Evolutionary conservation across 1,140 invertebrate species (phyloP).

Genomic region (Lepidotrigona ventralis): DNA sequence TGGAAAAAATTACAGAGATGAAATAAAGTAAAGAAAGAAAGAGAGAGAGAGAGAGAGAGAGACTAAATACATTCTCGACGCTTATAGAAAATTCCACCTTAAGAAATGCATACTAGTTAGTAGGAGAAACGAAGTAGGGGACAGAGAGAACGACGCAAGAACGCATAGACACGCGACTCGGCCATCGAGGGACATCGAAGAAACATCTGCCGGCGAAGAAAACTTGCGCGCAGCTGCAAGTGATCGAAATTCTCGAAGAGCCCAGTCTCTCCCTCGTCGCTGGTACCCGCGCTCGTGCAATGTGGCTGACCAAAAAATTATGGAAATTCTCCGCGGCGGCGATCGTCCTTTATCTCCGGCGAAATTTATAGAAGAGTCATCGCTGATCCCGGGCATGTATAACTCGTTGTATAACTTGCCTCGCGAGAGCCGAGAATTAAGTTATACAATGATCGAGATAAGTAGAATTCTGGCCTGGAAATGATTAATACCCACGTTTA

Average conservation of each 20-base stretch:
- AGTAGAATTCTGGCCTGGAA: slow-evolving; percentile 21
- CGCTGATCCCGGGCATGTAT: not conserved
- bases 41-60: too few relatives aligned
- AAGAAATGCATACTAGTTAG: not conserved
- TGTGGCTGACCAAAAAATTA: not conserved
- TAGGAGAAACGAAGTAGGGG: not conserved
- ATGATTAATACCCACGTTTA: slow-evolving; percentile 55
- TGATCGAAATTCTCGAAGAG: slow-evolving; percentile 36
- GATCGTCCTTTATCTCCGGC: not conserved
- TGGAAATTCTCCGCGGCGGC: not conserved
- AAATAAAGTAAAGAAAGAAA: too few relatives aligned
- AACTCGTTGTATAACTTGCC: not conserved
- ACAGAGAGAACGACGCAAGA: not conserved
- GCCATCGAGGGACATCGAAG: not conserved
- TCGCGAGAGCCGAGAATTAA: slow-evolving; percentile 49
- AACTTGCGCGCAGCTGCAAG: slow-evolving; percentile 66
- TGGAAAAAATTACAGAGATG: too few relatives aligned
- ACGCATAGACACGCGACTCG: slow-evolving; percentile 8
- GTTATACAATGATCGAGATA: slow-evolving; percentile 57
- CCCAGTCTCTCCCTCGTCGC: not conserved
- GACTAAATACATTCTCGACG: too few relatives aligned
- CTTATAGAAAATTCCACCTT: too few relatives aligned
- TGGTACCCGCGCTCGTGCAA: not conserved
- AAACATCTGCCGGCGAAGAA: slow-evolving; percentile 68
- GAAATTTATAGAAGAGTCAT: not conserved